Evolutionary conservation across 2,888 invertebrate species (phyloP), one percentile per base, ranked within the genome.

Genomic region (Rhingia campestris): DNA sequence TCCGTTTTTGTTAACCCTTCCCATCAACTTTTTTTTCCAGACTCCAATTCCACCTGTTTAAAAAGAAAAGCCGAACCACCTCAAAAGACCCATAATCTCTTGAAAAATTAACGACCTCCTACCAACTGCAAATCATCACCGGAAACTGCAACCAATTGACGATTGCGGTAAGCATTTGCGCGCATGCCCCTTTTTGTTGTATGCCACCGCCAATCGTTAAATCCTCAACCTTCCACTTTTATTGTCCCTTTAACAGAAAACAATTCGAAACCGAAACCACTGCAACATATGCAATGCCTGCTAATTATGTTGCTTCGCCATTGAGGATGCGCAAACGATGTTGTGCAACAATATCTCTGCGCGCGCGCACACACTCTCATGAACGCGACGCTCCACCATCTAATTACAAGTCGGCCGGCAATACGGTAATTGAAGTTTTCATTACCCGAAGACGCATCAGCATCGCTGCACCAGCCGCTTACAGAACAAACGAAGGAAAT

Each of bases 351-450:
- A 45, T 59, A 59, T 30, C 39, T 39, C 9, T 49, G 35, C 22
- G 12, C 39, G 12, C 39, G 35, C 5, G 22, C 22, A n/a, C 51
- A 53, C 37, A 2, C 1, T 22, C 22, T 22, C 22, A 22, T 22
- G 1, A 22, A 22, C 1, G 39, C 72, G 53, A 35, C 53, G 10
- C 49, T 43, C 37, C 35, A 54, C 66, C 66, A 66, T 37, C 74
- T 74, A 74, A 74, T 74, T 74, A 74, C 74, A 74, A 74, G 74
- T 74, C 74, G 74, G 74, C 22, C 56, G 39, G 30, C 56, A 35
- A 35, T 45, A 35, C 51, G 32, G 14, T 63, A 54, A 63, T 61
- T 41, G 33, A 53, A 30, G 66, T 61, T 80, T 67, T 47, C 53
- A 66, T 59, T 66, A 43, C 12, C 58, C 58, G 54, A 30, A 22